A percentile compares a stretch with the other conserved stretches of the same genome.
Evolutionary conservation across 1,140 invertebrate genomes (phyloP).

Genomic region (Sipha flava): DNA sequence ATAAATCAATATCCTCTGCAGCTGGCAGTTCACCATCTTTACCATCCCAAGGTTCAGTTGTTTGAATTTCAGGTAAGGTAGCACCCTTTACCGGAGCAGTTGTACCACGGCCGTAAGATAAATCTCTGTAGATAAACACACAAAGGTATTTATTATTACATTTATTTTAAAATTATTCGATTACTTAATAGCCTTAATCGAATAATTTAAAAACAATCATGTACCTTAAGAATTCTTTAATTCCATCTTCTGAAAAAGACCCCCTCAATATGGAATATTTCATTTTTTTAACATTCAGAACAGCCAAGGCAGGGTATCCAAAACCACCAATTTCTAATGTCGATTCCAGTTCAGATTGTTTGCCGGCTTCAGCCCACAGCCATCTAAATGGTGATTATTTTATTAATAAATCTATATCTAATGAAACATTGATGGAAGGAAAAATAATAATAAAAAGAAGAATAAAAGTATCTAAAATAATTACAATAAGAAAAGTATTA

Average conservation of each 20-base stretch:
- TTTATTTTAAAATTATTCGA: too few species aligned
- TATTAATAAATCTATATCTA: neutral
- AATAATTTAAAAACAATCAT: neutral
- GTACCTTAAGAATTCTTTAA: conserved; percentile 83
- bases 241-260: conserved; percentile 88
- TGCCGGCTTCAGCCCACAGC: conserved; percentile 87
- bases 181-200: too few species aligned
- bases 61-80: conserved; percentile 67
- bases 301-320: conserved; percentile 88
- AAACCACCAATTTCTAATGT: conserved; percentile 88
- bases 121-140: conserved; percentile 59
- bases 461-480: neutral
- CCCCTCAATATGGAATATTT: conserved; percentile 90
- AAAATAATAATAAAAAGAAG: neutral
- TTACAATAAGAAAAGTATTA: neutral
- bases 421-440: neutral
- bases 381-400: conserved; percentile 54
- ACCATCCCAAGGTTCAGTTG: conserved; percentile 85
- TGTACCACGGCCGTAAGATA: conserved; percentile 88
- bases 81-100: conserved; percentile 82
- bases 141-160: too few species aligned
- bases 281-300: conserved; percentile 93
- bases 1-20: conserved; percentile 89
- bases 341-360: conserved; percentile 76
- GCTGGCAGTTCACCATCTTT: conserved; percentile 84